A percentile compares a stretch with the other conserved stretches of the same genome.
phyloP scores from a whole-genome alignment of 2,797 vertebrate species.

The Trachurus trachurus region DNA sequence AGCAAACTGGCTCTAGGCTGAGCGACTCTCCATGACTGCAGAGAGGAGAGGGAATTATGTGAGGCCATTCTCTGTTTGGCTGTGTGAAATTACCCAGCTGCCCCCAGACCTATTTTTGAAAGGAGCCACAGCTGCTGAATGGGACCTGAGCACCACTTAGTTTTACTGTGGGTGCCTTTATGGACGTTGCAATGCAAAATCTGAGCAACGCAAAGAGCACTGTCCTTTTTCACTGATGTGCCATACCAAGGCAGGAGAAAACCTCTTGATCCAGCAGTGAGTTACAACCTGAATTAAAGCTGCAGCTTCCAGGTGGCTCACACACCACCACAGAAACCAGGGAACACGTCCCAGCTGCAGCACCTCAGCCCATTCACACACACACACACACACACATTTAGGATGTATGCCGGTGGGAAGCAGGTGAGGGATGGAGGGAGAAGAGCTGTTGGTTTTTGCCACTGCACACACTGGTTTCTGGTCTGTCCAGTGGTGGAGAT shows the following conservation, averaged over 20 bases:
- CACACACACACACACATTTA: too few relatives aligned
- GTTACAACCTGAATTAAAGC: too few relatives aligned
- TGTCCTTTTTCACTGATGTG: not conserved
- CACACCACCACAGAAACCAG: too few relatives aligned
- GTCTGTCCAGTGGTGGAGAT: too few relatives aligned
- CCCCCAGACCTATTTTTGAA: conserved; percentile 62
- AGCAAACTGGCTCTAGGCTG: conserved; percentile 49
- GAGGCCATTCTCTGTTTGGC: conserved; percentile 46
- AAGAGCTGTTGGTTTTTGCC: too few relatives aligned
- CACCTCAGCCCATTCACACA: too few relatives aligned
- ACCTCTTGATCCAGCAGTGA: not conserved
- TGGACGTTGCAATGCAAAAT: not conserved
- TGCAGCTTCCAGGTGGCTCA: too few relatives aligned
- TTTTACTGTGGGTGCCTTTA: not conserved
- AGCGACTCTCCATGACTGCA: conserved; percentile 40
- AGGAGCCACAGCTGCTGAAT: conserved; percentile 57
- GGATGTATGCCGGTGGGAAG: too few relatives aligned
- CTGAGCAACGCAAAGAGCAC: not conserved
- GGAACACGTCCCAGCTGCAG: too few relatives aligned
- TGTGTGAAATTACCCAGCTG: conserved; percentile 70
- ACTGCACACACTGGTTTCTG: too few relatives aligned
- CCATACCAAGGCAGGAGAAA: not conserved
- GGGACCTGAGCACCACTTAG: conserved; percentile 21
- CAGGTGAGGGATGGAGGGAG: too few relatives aligned
- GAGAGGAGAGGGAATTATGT: conserved; percentile 47